These are phyloP conservation scores for Pristionchus exspectatus DNA, from an alignment of 2,888 invertebrate species.

Conservation along the genomic window DNA sequence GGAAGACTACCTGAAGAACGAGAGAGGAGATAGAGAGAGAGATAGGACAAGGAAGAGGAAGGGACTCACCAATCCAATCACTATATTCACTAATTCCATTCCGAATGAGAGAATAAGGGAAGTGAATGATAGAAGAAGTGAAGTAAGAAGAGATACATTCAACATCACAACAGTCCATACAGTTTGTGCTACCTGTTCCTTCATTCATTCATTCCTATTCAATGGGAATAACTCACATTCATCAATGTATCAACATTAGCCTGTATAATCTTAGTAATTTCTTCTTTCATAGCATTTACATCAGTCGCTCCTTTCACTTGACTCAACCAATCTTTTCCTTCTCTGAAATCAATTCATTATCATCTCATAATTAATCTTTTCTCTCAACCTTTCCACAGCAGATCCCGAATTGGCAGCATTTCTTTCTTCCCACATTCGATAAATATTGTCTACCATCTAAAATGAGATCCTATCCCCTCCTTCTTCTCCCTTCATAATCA, in stretches of 20 bases:
- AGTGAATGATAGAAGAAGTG: constrained; percentile 71
- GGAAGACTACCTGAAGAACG: constrained; percentile 89
- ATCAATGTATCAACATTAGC: constrained; percentile 78
- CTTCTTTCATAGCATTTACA: constrained; percentile 73
- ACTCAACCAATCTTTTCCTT: constrained; percentile 64
- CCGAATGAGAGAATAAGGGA: constrained; percentile 77
- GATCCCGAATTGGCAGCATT: constrained; percentile 28
- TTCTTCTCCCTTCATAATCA: not conserved
- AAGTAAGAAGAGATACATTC: constrained; percentile 73
- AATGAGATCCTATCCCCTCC: not conserved
- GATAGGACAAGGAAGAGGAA: not conserved
- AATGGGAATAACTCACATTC: constrained; percentile 65
- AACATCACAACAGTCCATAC: constrained; percentile 73
- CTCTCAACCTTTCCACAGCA: not conserved
- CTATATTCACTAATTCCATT: constrained; percentile 76
- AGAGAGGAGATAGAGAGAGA: not conserved
- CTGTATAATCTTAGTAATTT: constrained; percentile 75
- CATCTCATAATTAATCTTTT: not conserved
- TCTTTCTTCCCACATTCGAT: constrained; percentile 76
- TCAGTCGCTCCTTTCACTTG: constrained; percentile 75
- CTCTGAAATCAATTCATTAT: not conserved
- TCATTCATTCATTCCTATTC: not conserved
- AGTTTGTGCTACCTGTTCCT: constrained; percentile 74
- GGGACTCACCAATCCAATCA: constrained; percentile 73
- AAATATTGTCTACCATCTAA: constrained; percentile 77